phyloP scores from a whole-genome alignment of 2,888 invertebrate genomes.

The Leptura quadrifasciata region DNA sequence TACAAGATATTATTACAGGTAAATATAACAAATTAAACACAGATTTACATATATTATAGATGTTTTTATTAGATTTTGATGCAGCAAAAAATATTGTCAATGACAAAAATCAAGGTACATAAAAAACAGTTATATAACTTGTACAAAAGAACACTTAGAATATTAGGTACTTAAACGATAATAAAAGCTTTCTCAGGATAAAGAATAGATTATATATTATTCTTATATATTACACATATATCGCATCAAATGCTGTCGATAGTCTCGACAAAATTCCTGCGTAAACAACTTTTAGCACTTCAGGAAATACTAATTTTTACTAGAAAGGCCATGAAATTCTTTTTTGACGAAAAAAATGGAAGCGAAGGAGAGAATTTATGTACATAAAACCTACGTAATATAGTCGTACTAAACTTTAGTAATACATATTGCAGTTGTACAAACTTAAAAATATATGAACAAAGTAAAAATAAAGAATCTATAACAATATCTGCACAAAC shows the following conservation, averaged over 20 bases:
- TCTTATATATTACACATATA: slow-evolving; percentile 40
- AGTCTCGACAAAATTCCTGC: slow-evolving; percentile 13
- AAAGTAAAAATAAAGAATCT: slow-evolving; percentile 63
- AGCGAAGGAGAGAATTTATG: slow-evolving; percentile 51
- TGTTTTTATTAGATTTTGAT: slow-evolving; percentile 61
- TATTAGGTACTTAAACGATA: slow-evolving; percentile 59
- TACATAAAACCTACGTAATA: slow-evolving; percentile 57
- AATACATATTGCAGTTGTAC: slow-evolving; percentile 63
- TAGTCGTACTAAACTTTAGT: slow-evolving; percentile 60
- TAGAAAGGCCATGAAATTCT: slow-evolving; percentile 42
- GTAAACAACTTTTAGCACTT: slow-evolving; percentile 17
- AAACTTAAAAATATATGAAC: slow-evolving; percentile 59
- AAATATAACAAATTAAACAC: not conserved
- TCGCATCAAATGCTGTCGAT: slow-evolving; percentile 13
- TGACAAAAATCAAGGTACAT: slow-evolving; percentile 66
- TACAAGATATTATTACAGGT: too few species aligned
- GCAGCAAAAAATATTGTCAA: slow-evolving; percentile 59
- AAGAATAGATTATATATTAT: slow-evolving; percentile 46
- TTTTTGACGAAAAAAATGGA: slow-evolving; percentile 40
- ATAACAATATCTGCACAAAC: slow-evolving; percentile 62
- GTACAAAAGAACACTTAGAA: slow-evolving; percentile 61
- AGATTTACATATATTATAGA: slow-evolving; percentile 17
- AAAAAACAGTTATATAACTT: slow-evolving; percentile 62
- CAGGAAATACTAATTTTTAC: slow-evolving; percentile 21
- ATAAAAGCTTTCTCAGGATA: slow-evolving; percentile 50